Conservation (phyloP, 2,888 invertebrate genomes). For the Dyspetes luteomarginatus region DNA sequence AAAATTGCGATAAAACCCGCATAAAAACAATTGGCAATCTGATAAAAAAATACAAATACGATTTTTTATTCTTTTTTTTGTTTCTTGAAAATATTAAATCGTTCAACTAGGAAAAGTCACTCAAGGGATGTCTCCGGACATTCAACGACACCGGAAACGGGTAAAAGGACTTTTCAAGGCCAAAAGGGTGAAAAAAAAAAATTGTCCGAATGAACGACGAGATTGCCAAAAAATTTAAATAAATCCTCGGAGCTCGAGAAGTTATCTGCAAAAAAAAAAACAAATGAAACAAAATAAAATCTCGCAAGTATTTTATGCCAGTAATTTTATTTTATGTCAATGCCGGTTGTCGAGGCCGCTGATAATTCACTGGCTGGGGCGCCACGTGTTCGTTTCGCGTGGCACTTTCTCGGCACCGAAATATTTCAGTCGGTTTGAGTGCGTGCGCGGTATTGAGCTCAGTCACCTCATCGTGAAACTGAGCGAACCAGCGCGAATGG, state of each 20-base stretch:
- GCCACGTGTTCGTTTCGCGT: conserved; percentile 22
- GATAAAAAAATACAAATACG: too few relatives aligned
- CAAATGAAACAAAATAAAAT: not conserved
- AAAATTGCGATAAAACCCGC: too few relatives aligned
- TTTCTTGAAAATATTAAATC: too few relatives aligned
- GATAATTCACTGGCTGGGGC: not conserved
- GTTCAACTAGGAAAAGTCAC: too few relatives aligned
- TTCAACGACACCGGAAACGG: too few relatives aligned
- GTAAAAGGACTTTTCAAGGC: too few relatives aligned
- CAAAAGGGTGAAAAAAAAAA: not conserved
- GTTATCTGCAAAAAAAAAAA: not conserved
- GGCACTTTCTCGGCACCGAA: not conserved
- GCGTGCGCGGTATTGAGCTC: conserved; percentile 1
- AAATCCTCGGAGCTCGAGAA: not conserved
- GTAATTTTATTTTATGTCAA: too few relatives aligned
- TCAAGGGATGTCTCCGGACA: too few relatives aligned
- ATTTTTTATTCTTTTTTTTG: too few relatives aligned
- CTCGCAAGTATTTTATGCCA: not conserved
- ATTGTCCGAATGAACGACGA: not conserved
- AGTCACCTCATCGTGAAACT: not conserved
- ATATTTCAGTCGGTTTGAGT: conserved; percentile 39
- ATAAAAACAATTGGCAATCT: too few relatives aligned
- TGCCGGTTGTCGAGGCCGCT: not conserved
- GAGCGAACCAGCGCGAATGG: too few relatives aligned
- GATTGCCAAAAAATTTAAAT: not conserved